Percentiles rank a stretch among this genome's conserved stretches.
Conservation (phyloP, 2,888 invertebrate genomes). For the Xanthostigma xanthostigma region DNA sequence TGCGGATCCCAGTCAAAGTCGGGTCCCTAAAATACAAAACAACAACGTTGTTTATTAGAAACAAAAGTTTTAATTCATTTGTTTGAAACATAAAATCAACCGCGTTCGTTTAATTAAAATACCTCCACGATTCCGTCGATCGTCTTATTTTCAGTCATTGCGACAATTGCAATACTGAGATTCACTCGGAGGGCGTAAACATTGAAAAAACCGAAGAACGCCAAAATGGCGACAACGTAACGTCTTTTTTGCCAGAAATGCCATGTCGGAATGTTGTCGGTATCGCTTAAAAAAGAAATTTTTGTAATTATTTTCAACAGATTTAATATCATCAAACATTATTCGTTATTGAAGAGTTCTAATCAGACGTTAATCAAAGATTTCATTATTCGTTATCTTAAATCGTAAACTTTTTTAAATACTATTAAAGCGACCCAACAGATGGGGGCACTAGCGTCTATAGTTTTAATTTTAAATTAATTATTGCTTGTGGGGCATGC, state of each 20-base stretch:
- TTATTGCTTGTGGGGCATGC: no score
- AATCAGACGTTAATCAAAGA: no score
- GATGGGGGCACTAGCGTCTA: no score
- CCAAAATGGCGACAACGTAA: constrained; percentile 53
- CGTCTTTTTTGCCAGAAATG: constrained; percentile 52
- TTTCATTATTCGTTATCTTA: no score
- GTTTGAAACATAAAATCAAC: neutral
- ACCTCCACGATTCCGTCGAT: constrained; percentile 17
- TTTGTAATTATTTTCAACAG: neutral
- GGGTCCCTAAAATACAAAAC: constrained; percentile 33
- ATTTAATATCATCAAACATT: neutral
- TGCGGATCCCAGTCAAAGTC: constrained; percentile 72
- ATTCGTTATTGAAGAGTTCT: no score
- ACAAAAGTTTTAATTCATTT: neutral
- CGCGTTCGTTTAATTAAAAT: neutral
- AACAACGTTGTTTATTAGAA: neutral
- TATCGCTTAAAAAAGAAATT: neutral
- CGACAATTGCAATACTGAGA: constrained; percentile 83
- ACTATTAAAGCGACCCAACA: no score
- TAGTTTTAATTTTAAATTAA: no score
- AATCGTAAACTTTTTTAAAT: no score
- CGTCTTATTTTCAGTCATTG: constrained; percentile 67
- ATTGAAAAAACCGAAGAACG: constrained; percentile 76
- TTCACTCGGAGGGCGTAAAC: constrained; percentile 74
- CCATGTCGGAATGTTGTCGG: constrained; percentile 31